Percentiles rank a stretch among this genome's conserved stretches.
phyloP scores from a whole-genome alignment of 2,113 vertebrate species.

The Silurus asotus region DNA sequence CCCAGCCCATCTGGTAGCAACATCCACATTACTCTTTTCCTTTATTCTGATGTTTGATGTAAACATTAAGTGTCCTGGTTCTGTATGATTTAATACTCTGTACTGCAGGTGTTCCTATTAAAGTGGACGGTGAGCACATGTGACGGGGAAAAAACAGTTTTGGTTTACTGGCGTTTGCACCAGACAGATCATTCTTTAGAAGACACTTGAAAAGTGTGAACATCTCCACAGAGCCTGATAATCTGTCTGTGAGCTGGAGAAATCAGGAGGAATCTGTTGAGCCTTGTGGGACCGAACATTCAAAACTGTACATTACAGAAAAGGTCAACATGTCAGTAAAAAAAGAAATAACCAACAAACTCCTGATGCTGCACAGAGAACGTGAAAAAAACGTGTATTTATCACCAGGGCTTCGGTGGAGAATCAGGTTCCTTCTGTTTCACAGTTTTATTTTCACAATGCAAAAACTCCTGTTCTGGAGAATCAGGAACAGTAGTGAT shows the following conservation, averaged over 20 bases:
- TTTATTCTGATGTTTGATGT: too few relatives aligned
- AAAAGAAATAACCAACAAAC: background rate
- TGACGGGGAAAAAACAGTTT: background rate
- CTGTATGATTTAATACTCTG: too few relatives aligned
- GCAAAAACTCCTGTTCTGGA: too few relatives aligned
- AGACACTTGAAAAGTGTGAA: background rate
- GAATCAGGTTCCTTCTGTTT: background rate
- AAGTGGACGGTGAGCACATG: too few relatives aligned
- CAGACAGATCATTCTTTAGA: slow-evolving; percentile 16
- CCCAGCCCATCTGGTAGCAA: too few relatives aligned
- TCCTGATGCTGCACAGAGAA: too few relatives aligned
- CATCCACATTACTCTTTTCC: too few relatives aligned
- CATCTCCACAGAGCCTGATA: slow-evolving; percentile 1
- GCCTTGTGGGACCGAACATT: background rate
- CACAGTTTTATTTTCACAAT: too few relatives aligned
- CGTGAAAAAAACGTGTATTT: background rate
- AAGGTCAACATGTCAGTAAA: slow-evolving; percentile 31
- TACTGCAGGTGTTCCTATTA: too few relatives aligned
- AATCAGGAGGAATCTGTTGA: background rate
- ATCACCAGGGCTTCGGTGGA: background rate
- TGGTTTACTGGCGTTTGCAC: background rate
- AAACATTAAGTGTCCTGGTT: too few relatives aligned
- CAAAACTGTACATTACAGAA: slow-evolving; percentile 9
- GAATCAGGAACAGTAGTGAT: too few relatives aligned
- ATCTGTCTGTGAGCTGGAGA: background rate